These are phyloP conservation scores for Styela plicata DNA, from an alignment of 23 tunicate species.

Conservation along the genomic window DNA sequence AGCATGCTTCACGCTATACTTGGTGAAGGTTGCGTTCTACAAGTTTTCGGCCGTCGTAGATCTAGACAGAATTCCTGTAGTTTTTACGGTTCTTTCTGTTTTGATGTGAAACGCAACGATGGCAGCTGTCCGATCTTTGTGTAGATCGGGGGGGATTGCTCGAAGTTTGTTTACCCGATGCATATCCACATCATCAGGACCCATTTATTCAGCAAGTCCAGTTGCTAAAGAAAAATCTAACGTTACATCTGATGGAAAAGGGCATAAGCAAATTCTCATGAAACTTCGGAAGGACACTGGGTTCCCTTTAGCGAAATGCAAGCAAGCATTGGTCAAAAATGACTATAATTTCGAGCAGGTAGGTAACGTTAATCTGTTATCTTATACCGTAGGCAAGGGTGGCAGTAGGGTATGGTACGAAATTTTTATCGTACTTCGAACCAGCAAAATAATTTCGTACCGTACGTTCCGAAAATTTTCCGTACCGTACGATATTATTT, in stretches of 20 bases:
- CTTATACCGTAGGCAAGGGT: too few relatives aligned
- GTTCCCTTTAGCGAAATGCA: conserved; percentile 76
- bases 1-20: too few relatives aligned
- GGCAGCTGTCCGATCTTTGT: not conserved
- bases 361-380: not conserved
- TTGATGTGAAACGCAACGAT: too few relatives aligned
- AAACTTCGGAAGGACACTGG: conserved; percentile 64
- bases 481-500: too few relatives aligned
- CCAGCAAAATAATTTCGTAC: too few relatives aligned
- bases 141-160: not conserved
- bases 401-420: too few relatives aligned
- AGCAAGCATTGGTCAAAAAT: conserved; percentile 57
- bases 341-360: conserved; percentile 72
- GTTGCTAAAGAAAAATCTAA: not conserved
- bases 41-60: too few relatives aligned
- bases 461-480: too few relatives aligned
- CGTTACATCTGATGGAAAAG: not conserved
- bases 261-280: conserved; percentile 40
- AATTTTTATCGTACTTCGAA: too few relatives aligned
- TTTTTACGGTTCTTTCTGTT: too few relatives aligned
- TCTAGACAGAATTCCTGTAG: too few relatives aligned
- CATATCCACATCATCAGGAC: not conserved
- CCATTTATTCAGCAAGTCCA: not conserved
- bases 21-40: too few relatives aligned
- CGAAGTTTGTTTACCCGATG: not conserved